Evolutionary conservation across 2,797 vertebrate species (phyloP), one percentile per base, ranked within the genome.

Genomic region (Rhinella marina): DNA sequence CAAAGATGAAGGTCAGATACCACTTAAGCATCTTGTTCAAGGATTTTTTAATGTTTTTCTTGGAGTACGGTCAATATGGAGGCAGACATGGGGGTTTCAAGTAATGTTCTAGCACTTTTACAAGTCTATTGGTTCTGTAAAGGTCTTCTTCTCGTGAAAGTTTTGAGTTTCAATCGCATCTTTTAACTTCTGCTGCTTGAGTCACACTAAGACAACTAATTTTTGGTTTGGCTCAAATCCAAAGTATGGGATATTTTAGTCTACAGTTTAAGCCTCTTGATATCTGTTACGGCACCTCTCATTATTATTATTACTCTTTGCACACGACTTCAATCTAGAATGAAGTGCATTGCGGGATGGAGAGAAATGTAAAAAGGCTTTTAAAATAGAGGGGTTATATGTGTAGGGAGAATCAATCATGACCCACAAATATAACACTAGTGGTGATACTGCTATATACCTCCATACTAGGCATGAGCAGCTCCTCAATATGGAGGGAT

Each of bases 1-100:
- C 87, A 88, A 88, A 85, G 82, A 88, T 88, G 83, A 85, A 88
- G 87, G 83, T 75, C 87, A 88, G 83, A 81, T 85, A 88, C 77
- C 83, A 85, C 87, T 85, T 79, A 88, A 72, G 68, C 82, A 88
- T 62, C 87, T 88, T 88, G 82, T 88, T 88, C 77, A 73, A 84
- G 80, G 81, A 77, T 75, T 88, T 85, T 79, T 79, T 2, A 75
- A 27, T 88, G 77, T 85, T 88, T 61, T 88, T 75, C 76, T 88
- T 88, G 82, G 82, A 81, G 56, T 29, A 21, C 32, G 61, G 72
- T 66, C 86, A 77, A 29, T 21, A 7, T 41, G 48, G 14, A 82
- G 48, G 57, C 66, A 88, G 66, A 72, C 83, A 62, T 52, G 56
- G 57, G 76, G 81, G 76, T 81, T 79, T 88, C 56, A 85, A 73